Conservation (phyloP, 2,888 invertebrate genomes). For the Craniophora ligustri region DNA sequence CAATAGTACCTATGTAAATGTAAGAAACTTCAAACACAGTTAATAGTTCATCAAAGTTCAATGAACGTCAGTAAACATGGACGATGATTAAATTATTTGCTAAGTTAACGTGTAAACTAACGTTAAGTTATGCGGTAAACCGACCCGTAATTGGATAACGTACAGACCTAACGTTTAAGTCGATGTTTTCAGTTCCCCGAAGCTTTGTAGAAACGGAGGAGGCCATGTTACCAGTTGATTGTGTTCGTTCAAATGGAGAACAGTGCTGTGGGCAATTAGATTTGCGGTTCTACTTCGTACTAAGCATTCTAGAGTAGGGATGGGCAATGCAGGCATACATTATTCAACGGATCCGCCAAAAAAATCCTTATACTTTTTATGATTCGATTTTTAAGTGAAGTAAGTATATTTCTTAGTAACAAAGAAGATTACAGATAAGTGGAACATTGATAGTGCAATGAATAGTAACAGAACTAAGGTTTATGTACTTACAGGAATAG, state of each 20-base stretch:
- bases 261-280: constrained; percentile 25
- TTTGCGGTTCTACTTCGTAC: neutral
- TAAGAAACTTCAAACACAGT: neutral
- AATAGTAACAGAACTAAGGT: too few species aligned
- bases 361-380: too few species aligned
- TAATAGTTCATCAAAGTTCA: neutral
- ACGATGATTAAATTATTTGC: constrained; percentile 12
- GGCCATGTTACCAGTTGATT: constrained; percentile 27
- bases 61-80: constrained; percentile 4
- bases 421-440: too few species aligned
- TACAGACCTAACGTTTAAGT: constrained; percentile 21
- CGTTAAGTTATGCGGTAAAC: constrained; percentile 15
- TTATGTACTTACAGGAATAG: too few species aligned
- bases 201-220: constrained; percentile 14
- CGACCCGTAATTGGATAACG: constrained; percentile 34
- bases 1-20: too few species aligned
- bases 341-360: too few species aligned
- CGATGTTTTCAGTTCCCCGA: constrained; percentile 31
- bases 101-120: constrained; percentile 22
- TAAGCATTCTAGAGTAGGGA: too few species aligned
- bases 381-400: too few species aligned
- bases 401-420: too few species aligned
- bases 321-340: too few species aligned
- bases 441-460: too few species aligned
- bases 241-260: constrained; percentile 30